phyloP scores from a whole-genome alignment of 2,888 invertebrate species.

The Syrphus vitripennis region DNA sequence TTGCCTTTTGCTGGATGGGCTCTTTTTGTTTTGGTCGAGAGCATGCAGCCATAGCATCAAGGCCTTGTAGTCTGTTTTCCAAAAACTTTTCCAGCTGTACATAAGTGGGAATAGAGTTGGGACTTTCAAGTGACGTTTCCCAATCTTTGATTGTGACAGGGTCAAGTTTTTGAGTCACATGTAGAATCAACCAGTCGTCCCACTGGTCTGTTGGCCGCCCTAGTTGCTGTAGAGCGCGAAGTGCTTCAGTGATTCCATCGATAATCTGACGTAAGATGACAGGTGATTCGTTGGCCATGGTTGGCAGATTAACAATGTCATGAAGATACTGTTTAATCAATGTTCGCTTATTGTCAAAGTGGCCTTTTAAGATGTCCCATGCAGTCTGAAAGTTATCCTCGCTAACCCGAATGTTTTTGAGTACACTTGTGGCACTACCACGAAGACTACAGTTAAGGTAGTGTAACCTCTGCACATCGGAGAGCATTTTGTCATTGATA shows the following conservation, averaged over 20 bases:
- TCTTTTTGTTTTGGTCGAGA: neutral
- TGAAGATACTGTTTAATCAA: slow-evolving; percentile 35
- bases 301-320: slow-evolving; percentile 27
- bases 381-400: slow-evolving; percentile 46
- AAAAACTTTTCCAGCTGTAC: slow-evolving; percentile 22
- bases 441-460: slow-evolving; percentile 42
- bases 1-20: neutral
- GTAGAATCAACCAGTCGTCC: slow-evolving; percentile 57
- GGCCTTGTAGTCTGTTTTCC: slow-evolving; percentile 41
- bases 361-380: slow-evolving; percentile 51
- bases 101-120: slow-evolving; percentile 30
- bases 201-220: slow-evolving; percentile 33
- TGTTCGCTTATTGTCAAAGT: slow-evolving; percentile 55
- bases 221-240: slow-evolving; percentile 41
- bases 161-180: slow-evolving; percentile 52
- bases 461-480: slow-evolving; percentile 38
- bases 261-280: no score
- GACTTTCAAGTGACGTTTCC: slow-evolving; percentile 46
- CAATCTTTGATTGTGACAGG: slow-evolving; percentile 42
- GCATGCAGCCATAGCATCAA: slow-evolving; percentile 30
- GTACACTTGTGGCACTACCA: slow-evolving; percentile 29
- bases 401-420: slow-evolving; percentile 36
- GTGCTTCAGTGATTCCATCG: slow-evolving; percentile 30
- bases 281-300: no score
- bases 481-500: slow-evolving; percentile 22